Percentiles rank a stretch among this genome's conserved stretches.
Conservation (phyloP, 2,888 invertebrate genomes). For the Hirtodrosophila histrioides region DNA sequence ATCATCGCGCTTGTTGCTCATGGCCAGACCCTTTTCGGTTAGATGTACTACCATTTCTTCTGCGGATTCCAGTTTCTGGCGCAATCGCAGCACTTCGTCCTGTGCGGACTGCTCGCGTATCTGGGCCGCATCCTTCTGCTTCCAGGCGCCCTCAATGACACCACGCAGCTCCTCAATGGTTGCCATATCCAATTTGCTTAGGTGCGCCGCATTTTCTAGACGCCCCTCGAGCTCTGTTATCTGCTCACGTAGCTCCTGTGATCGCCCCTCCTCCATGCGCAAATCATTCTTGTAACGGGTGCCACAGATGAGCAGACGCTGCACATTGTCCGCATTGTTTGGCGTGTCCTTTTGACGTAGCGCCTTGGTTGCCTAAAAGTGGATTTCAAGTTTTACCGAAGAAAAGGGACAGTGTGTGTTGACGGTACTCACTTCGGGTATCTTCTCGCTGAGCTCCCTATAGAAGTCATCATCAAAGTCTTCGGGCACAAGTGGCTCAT, state of each 20-base stretch:
- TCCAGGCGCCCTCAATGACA: conserved; percentile 84
- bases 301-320: conserved; percentile 81
- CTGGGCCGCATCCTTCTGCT: conserved; percentile 83
- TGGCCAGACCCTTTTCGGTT: conserved; percentile 74
- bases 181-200: conserved; percentile 81
- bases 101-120: conserved; percentile 83
- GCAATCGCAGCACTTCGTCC: conserved; percentile 80
- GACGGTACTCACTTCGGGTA: conserved; percentile 72
- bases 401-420: neutral
- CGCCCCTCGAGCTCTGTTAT: conserved; percentile 66
- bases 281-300: conserved; percentile 79
- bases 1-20: conserved; percentile 77
- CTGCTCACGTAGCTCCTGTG: conserved; percentile 75
- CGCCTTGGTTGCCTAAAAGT: conserved; percentile 75
- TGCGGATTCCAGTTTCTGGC: conserved; percentile 79
- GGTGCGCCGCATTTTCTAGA: conserved; percentile 70
- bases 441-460: conserved; percentile 74
- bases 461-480: conserved; percentile 83
- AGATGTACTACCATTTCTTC: conserved; percentile 77
- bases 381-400: neutral
- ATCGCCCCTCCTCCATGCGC: conserved; percentile 67
- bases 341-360: conserved; percentile 82
- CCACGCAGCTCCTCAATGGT: conserved; percentile 81
- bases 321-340: conserved; percentile 83
- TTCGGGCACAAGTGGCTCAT: conserved; percentile 83